Percentiles rank a stretch among this genome's conserved stretches.
Evolutionary conservation across 2,888 invertebrate genomes (phyloP).

Genomic region (Malthinus seriepunctatus): DNA sequence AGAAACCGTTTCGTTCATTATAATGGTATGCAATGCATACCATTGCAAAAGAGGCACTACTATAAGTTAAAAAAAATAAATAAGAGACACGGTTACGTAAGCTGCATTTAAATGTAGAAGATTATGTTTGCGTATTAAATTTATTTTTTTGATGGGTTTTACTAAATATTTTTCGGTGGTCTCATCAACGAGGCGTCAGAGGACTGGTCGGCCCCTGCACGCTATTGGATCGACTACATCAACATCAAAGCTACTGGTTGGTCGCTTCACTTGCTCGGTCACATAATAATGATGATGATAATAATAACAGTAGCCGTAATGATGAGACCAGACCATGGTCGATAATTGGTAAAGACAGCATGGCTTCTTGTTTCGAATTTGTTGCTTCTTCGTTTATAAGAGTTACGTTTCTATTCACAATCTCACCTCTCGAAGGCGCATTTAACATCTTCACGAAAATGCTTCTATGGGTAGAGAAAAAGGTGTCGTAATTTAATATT

Average conservation of each 20-base stretch:
- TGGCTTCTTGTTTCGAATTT: slow-evolving; percentile 42
- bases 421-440: no score
- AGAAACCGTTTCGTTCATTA: no score
- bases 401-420: no score
- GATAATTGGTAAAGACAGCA: slow-evolving; percentile 49
- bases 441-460: no score
- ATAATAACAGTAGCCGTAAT: slow-evolving; percentile 52
- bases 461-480: no score
- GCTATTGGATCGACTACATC: slow-evolving; percentile 41
- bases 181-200: slow-evolving; percentile 45
- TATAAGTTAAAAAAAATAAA: no score
- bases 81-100: no score
- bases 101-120: no score
- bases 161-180: slow-evolving; percentile 43
- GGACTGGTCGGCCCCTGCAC: slow-evolving; percentile 41
- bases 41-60: no score
- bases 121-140: no score
- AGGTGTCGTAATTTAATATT: no score
- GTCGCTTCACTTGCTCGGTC: slow-evolving; percentile 46
- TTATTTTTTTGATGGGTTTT: slow-evolving; percentile 22
- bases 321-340: slow-evolving; percentile 47
- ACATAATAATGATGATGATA: slow-evolving; percentile 54
- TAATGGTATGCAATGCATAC: no score
- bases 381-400: not conserved
- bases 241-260: slow-evolving; percentile 48